Evolutionary conservation across 2,888 invertebrate species (phyloP).

Genomic region (Taphrorychus bicolor): DNA sequence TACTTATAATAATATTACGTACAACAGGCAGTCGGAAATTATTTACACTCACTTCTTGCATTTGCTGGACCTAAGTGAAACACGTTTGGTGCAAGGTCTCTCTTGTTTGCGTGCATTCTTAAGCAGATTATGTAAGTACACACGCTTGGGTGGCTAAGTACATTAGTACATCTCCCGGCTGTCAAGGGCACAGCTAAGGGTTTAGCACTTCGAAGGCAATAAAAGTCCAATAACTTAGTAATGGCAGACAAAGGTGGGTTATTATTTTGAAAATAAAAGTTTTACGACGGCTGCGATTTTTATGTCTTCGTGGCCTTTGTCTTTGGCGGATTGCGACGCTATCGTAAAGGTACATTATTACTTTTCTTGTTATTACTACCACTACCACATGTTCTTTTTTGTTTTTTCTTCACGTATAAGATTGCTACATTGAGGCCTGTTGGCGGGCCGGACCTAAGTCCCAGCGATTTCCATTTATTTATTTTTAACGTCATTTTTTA

Average conservation of each 20-base stretch:
- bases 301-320: neutral
- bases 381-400: neutral
- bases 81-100: neutral
- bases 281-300: constrained; percentile 3
- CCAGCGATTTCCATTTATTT: neutral
- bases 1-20: neutral
- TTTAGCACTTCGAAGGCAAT: neutral
- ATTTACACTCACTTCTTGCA: neutral
- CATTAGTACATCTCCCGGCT: neutral
- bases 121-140: neutral
- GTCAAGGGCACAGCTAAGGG: neutral
- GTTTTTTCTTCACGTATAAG: neutral
- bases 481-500: too few relatives aligned
- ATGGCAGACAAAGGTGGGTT: neutral
- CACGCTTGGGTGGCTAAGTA: neutral
- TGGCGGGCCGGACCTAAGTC: neutral
- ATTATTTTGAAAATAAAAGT: constrained; percentile 2
- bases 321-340: neutral
- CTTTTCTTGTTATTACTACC: neutral
- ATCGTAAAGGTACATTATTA: neutral
- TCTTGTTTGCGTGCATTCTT: neutral
- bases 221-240: neutral
- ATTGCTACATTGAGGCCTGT: neutral
- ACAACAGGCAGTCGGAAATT: neutral
- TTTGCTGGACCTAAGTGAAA: too few relatives aligned